These are phyloP conservation scores for Astyanax mexicanus DNA, from an alignment of 2,797 vertebrate species.

Conservation along the genomic window DNA sequence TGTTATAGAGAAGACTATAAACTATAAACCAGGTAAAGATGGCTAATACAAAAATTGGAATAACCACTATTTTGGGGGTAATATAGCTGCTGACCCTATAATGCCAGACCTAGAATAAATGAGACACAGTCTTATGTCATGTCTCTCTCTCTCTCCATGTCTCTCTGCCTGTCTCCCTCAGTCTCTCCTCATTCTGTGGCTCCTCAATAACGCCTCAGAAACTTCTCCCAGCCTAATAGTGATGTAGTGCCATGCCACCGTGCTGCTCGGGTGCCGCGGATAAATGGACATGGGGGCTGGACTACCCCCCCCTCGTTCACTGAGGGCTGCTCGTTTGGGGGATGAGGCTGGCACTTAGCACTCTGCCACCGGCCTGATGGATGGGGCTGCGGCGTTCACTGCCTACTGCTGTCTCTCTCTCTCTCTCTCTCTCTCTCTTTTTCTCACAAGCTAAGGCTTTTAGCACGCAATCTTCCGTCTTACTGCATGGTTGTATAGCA, in stretches of 20 bases:
- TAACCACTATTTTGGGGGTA: no score
- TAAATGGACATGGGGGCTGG: constrained; percentile 51
- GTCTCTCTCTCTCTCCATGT: not conserved
- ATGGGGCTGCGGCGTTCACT: constrained; percentile 47
- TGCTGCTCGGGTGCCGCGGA: constrained; percentile 40
- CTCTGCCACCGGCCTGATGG: constrained; percentile 58
- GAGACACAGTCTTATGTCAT: not conserved
- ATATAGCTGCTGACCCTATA: not conserved
- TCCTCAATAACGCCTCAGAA: constrained; percentile 43
- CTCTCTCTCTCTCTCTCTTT: constrained; percentile 9
- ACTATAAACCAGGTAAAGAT: no score
- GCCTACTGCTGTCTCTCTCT: constrained; percentile 18
- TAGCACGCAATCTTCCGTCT: constrained; percentile 1
- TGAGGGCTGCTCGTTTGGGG: constrained; percentile 49
- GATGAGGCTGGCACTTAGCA: constrained; percentile 57
- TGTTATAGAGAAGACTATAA: no score
- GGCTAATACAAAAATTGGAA: no score
- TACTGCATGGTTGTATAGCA: not conserved
- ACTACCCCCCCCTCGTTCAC: not conserved
- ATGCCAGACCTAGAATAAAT: not conserved
- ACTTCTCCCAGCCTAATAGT: constrained; percentile 50
- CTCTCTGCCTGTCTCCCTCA: constrained; percentile 7
- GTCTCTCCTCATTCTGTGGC: constrained; percentile 21
- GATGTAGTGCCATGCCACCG: constrained; percentile 46
- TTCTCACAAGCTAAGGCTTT: constrained; percentile 25